Percentiles rank a stretch among this genome's conserved stretches.
These are phyloP conservation scores for Pseudochaenichthys georgianus DNA, from an alignment of 2,797 vertebrate genomes.

Conservation along the genomic window DNA sequence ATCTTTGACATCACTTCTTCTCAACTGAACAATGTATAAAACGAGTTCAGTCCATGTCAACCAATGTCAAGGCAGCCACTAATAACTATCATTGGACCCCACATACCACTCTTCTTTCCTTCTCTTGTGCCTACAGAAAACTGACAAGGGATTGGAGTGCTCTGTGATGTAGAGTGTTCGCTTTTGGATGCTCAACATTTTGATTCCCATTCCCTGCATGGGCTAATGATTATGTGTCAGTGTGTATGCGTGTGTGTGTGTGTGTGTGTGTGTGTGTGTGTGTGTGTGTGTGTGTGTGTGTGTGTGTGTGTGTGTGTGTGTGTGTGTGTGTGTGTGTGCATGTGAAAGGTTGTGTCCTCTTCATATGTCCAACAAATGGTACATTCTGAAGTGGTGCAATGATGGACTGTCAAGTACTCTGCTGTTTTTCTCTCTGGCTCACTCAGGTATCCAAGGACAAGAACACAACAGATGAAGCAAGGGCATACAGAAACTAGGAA, in stretches of 20 bases:
- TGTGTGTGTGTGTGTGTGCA: no score
- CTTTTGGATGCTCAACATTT: slow-evolving; percentile 51
- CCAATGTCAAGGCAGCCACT: slow-evolving; percentile 51
- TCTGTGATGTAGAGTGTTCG: slow-evolving; percentile 23
- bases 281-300: not conserved
- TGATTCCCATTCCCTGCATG: slow-evolving; percentile 46
- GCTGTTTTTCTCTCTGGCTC: slow-evolving; percentile 47
- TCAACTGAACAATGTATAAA: slow-evolving; percentile 26
- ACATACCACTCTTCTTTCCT: not conserved
- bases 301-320: not conserved
- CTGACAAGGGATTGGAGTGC: slow-evolving; percentile 32
- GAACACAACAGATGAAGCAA: slow-evolving; percentile 60
- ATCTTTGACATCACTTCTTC: slow-evolving; percentile 10
- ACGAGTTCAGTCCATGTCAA: slow-evolving; percentile 17
- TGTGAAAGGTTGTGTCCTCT: slow-evolving; percentile 37
- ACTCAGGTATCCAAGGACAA: slow-evolving; percentile 66
- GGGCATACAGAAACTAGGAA: slow-evolving; percentile 31
- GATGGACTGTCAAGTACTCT: slow-evolving; percentile 65
- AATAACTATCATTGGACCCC: slow-evolving; percentile 24
- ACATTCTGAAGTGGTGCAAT: slow-evolving; percentile 59
- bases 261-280: not conserved
- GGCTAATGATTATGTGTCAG: slow-evolving; percentile 31
- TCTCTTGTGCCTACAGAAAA: slow-evolving; percentile 16
- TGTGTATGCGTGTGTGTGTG: not conserved
- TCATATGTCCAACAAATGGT: slow-evolving; percentile 52